These are phyloP conservation scores for Parus major DNA, from an alignment of 2,113 vertebrate genomes.

Conservation along the genomic window DNA sequence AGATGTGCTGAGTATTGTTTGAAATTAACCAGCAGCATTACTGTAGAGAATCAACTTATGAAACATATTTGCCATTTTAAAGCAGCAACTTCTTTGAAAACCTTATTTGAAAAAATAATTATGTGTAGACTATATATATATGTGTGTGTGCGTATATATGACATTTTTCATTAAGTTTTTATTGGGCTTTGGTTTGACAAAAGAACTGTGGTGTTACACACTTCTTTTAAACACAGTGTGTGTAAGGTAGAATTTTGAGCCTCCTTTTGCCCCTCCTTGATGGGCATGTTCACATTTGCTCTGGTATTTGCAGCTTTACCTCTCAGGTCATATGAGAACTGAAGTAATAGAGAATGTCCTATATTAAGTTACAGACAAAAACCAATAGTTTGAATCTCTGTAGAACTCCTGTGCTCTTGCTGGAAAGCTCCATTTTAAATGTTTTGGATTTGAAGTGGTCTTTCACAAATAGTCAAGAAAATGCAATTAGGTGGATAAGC, in stretches of 20 bases:
- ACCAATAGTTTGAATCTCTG: not conserved
- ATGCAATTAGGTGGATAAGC: not conserved
- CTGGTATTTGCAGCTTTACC: not conserved
- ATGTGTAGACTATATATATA: too few species aligned
- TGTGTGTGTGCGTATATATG: not conserved
- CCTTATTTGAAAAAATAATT: not conserved
- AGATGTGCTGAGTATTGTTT: not conserved
- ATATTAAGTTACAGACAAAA: not conserved
- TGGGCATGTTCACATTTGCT: not conserved
- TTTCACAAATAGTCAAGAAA: not conserved
- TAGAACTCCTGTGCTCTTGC: not conserved
- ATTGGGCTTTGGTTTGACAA: not conserved
- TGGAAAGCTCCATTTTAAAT: not conserved
- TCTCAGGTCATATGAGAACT: not conserved
- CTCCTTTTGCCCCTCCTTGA: not conserved
- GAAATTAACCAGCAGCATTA: not conserved
- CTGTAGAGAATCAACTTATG: not conserved
- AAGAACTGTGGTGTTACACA: not conserved
- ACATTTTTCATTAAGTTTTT: not conserved
- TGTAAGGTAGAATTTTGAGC: not conserved
- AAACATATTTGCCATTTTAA: not conserved
- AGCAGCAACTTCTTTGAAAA: not conserved
- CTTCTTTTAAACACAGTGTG: not conserved
- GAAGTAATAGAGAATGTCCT: not conserved
- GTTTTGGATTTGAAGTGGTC: not conserved